Base-by-base conservation (phyloP, 2,888 invertebrate species). In the Dinocampus coccinellae region DNA sequence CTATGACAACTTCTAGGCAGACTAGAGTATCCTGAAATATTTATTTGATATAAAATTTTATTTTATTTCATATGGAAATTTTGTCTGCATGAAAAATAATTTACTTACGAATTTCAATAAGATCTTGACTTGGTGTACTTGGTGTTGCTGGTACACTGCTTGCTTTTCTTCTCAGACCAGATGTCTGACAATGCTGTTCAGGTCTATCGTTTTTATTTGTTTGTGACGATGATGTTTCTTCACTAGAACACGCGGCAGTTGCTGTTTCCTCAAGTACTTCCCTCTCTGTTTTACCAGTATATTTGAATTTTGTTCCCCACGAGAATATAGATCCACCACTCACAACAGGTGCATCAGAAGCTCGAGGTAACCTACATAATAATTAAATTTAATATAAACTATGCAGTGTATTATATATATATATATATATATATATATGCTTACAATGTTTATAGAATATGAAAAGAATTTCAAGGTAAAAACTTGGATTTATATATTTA, bases 261-360 rank as follows among this genome's bases (percentile, higher is more conserved):
- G 93, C 93, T 81, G 92, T 92, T 82, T 96, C 93, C 86, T 95
- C 95, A 72, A 97, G 89, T 74, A 97, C 96, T 89, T 97, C 97
- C 57, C 93, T 91, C 89, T 97, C 97, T 60, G 97, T 97, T 79
- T 97, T 91, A 0, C 97, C 97, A 82, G 94, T 93, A 89, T 97
- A 97, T 82, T 95, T 94, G 88, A 97, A 97, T 89, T 97, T 97
- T 34, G 97, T 96, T 71, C 97, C 97, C 93, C 96, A 95, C 26
- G 96, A 96, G 89, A 97, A 97, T 82, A 97, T 91, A 61, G 96
- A 95, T 62, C 97, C 97, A 65, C 97, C 96, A 20, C 95, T 94
- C 76, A 96, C 93, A 76, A 95, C 94, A 68, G 96, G 94, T 62
- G 95, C 95, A 87, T 96, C 95, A 73, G 94, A 93, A 77, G 96